phyloP scores from a whole-genome alignment of 2,888 invertebrate species.

The Drosophila vallismaia region DNA sequence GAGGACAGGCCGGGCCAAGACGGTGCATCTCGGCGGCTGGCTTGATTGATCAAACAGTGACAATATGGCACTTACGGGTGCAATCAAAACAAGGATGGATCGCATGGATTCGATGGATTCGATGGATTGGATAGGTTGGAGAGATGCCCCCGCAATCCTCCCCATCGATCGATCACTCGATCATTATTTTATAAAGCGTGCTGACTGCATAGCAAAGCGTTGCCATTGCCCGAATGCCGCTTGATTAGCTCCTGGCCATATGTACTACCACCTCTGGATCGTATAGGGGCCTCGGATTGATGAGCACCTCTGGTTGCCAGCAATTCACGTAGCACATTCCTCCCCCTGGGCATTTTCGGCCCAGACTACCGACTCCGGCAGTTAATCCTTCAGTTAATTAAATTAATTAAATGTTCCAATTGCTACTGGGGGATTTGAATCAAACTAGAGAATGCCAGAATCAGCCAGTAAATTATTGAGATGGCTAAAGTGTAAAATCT shows the following conservation, averaged over 20 bases:
- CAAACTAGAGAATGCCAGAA: conserved; percentile 15
- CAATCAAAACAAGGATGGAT: conserved; percentile 61
- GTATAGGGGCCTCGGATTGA: conserved; percentile 16
- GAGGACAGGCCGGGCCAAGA: conserved; percentile 16
- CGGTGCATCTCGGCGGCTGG: conserved; percentile 59
- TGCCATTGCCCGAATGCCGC: conserved; percentile 75
- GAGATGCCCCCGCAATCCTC: conserved; percentile 26
- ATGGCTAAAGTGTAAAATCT: conserved; percentile 18
- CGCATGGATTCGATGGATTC: conserved; percentile 4
- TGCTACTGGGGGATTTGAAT: conserved; percentile 64
- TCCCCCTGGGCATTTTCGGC: conserved; percentile 57
- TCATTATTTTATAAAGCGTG: conserved; percentile 80
- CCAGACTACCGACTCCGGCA: conserved; percentile 1
- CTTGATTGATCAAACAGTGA: conserved; percentile 80
- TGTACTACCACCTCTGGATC: conserved; percentile 7
- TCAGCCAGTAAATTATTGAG: conserved; percentile 20
- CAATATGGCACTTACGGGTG: conserved; percentile 82
- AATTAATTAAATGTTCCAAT: conserved; percentile 74
- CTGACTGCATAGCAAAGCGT: conserved; percentile 79
- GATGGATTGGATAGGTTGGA: neutral
- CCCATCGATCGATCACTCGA: conserved; percentile 15
- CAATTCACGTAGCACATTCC: conserved; percentile 43
- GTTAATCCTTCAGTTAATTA: conserved; percentile 75
- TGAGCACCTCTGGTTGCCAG: conserved; percentile 29
- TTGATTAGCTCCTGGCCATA: conserved; percentile 61